Evolutionary conservation across 2,113 vertebrate species (phyloP).

Genomic region (Sinocyclocheilus rhinocerous): DNA sequence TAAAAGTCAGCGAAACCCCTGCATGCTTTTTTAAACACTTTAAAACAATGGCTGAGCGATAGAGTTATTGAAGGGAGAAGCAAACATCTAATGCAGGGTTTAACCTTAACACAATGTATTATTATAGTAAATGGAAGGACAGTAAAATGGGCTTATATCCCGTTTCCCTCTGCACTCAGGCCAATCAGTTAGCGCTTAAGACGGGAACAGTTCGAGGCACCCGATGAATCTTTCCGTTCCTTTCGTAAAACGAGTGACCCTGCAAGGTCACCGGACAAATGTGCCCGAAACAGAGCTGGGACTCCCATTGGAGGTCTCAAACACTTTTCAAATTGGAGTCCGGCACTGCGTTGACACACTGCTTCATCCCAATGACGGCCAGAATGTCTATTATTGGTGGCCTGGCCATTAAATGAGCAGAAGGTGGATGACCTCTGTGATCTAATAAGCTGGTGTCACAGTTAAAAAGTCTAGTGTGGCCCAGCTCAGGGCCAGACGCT

Average conservation of each 20-base stretch:
- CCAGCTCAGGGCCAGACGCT: conserved; percentile 61
- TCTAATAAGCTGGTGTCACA: conserved; percentile 62
- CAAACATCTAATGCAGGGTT: conserved; percentile 11
- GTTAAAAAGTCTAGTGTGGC: conserved; percentile 68
- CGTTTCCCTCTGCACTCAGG: not conserved
- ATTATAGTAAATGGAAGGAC: conserved; percentile 28
- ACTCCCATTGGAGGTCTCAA: conserved; percentile 52
- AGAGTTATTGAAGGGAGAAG: too few species aligned
- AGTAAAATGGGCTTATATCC: conserved; percentile 9
- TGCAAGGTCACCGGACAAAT: conserved; percentile 58
- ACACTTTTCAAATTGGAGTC: conserved; percentile 62
- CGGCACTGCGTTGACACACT: conserved; percentile 56
- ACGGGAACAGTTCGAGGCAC: conserved; percentile 28
- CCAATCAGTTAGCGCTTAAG: conserved; percentile 49
- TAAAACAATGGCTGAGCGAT: too few species aligned
- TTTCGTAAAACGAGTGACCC: conserved; percentile 57
- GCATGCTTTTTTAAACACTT: too few species aligned
- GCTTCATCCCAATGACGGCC: conserved; percentile 58
- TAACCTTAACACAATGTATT: conserved; percentile 33
- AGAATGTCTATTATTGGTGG: conserved; percentile 57
- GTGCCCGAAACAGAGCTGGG: conserved; percentile 41
- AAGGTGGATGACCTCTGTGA: conserved; percentile 58
- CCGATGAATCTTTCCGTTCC: conserved; percentile 49
- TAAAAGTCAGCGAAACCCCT: too few species aligned
- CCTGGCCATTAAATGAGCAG: conserved; percentile 51